A percentile compares a stretch with the other conserved stretches of the same genome.
These are phyloP conservation scores for Aythya baeri DNA, from an alignment of 2,113 vertebrate genomes.

Conservation along the genomic window DNA sequence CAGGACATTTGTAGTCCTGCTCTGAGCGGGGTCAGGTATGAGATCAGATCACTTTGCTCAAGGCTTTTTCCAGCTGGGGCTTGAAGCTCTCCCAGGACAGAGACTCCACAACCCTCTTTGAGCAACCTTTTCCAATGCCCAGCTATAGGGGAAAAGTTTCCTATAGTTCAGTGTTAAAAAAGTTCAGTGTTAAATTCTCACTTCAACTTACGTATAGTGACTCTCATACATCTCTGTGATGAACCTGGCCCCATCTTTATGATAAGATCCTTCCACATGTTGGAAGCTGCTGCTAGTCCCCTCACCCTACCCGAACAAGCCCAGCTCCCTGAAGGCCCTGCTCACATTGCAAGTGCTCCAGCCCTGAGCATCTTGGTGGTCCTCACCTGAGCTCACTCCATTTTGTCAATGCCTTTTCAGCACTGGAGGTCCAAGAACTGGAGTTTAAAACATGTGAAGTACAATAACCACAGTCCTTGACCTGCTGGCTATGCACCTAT, in stretches of 20 bases:
- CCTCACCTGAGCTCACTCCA: not conserved
- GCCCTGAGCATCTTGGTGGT: not conserved
- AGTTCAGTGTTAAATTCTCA: not conserved
- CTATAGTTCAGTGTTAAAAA: not conserved
- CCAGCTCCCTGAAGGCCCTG: not conserved
- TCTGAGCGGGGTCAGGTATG: not conserved
- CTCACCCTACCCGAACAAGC: not conserved
- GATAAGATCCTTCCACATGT: not conserved
- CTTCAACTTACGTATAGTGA: not conserved
- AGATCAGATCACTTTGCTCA: not conserved
- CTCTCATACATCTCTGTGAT: not conserved
- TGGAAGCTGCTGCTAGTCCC: not conserved
- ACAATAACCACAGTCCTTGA: not conserved
- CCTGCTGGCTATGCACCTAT: not conserved
- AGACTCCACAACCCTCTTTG: not conserved
- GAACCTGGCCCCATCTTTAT: not conserved
- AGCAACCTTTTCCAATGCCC: not conserved
- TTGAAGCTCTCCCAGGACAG: not conserved
- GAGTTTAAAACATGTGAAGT: not conserved
- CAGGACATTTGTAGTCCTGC: not conserved
- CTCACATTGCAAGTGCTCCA: not conserved
- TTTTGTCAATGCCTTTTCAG: not conserved
- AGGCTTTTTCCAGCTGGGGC: not conserved
- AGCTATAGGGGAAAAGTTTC: fast-evolving
- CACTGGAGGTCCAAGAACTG: not conserved